These are phyloP conservation scores for Sylvilagus bachmani DNA, from an alignment of 2,113 vertebrate genomes.

Conservation along the genomic window DNA sequence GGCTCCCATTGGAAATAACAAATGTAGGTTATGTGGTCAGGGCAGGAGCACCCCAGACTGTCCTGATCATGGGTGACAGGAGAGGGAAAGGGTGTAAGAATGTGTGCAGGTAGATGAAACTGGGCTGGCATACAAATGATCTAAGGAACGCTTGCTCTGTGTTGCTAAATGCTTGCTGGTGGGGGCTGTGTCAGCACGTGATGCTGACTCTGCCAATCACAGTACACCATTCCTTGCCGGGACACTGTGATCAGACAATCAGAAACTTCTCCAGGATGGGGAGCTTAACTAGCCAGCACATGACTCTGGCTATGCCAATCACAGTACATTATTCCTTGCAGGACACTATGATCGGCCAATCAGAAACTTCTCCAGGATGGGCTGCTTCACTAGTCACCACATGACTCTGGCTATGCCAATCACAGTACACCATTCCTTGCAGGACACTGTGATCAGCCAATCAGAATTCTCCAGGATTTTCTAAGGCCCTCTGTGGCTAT, in stretches of 20 bases:
- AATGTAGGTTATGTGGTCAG: not conserved
- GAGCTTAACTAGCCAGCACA: not conserved
- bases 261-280: too few species aligned
- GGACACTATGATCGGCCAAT: not conserved
- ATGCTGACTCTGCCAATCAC: too few species aligned
- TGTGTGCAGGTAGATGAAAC: not conserved
- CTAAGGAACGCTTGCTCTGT: not conserved
- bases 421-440: too few species aligned
- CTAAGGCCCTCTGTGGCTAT: not conserved
- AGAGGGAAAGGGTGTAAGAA: not conserved
- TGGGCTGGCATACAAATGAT: not conserved
- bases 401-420: too few species aligned
- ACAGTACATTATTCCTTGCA: fast-evolving
- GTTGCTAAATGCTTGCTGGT: not conserved
- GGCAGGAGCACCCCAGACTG: not conserved
- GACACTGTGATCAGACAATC: too few species aligned
- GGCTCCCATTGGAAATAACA: not conserved
- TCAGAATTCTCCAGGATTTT: not conserved
- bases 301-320: not conserved
- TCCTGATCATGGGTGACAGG: not conserved
- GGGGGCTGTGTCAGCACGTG: not conserved
- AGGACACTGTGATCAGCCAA: too few species aligned
- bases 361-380: too few species aligned
- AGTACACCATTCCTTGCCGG: too few species aligned
- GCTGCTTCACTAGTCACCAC: too few species aligned